Evolutionary conservation across 2,888 invertebrate species (phyloP), one percentile per base, ranked within the genome.

Genomic region (Cloeon dipterum): DNA sequence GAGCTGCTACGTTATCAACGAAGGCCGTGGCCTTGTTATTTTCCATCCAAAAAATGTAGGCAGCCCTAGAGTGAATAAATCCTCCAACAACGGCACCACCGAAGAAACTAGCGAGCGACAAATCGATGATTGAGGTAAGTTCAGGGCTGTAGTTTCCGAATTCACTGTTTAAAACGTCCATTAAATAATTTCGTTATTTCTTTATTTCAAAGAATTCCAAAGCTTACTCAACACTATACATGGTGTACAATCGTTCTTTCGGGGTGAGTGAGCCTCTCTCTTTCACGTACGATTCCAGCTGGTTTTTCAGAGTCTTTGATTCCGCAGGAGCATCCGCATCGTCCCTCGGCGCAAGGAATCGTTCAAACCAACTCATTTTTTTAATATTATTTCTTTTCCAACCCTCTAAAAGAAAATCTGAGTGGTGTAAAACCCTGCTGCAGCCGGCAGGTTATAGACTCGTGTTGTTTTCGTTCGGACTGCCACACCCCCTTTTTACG

Each of bases 71-170:
- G 44, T 60, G 55, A 3, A 63, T 50, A 47, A 74, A 59, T 20
- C 77, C 77, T 36, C 77, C 77, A 48, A 71, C 63, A 32, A 67
- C 44, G 1, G 59, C 70, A 13, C 81, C 82, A 16, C 68, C 40
- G 33, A 76, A 58, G 3, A 62, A 53, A 14, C 75, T 76, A 40
- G 63, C 46, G 32, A 68, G 50, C 4, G 63, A 54, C 3, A 70
- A 62, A 50, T 77, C 73, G 21, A 65, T 48, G 3, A 73, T 59
- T 26, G 68, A 62, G 39, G 63, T 61, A 3, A 73, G 36, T 54
- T 81, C 78, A 1, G 62, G 52, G 19, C 72, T 69, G 3, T 68
- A 40, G 40, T 63, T 61, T 10, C 70, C 72, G 52, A 64, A 63
- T 51, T 77, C 72, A 57, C 77, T 78, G 51, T 41, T 66, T 63